These are phyloP conservation scores for Triplophysa yarkandensis DNA, from an alignment of 2,797 vertebrate genomes.

Conservation along the genomic window DNA sequence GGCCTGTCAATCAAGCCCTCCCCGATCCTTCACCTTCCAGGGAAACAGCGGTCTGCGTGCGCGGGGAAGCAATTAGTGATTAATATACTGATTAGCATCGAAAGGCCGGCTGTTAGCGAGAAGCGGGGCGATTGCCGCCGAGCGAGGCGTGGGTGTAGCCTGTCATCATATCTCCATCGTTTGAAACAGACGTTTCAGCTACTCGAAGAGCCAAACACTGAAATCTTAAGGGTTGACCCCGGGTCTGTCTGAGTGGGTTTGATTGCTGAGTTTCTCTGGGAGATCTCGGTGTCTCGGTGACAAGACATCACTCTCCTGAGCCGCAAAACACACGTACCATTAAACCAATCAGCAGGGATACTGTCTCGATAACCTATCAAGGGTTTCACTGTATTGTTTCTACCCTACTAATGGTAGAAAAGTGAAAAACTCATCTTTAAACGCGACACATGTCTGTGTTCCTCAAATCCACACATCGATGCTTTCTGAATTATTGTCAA, in stretches of 20 bases:
- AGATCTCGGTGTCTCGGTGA: constrained; percentile 4
- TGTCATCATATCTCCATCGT: constrained; percentile 55
- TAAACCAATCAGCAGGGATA: constrained; percentile 3
- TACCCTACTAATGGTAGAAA: background rate
- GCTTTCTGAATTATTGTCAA: too few species aligned
- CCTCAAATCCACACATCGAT: background rate
- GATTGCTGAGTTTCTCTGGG: constrained; percentile 45
- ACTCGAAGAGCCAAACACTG: constrained; percentile 43
- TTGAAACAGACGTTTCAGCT: constrained; percentile 56
- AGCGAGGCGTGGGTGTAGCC: constrained; percentile 53
- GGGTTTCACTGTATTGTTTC: background rate
- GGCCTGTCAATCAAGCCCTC: constrained; percentile 60
- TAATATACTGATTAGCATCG: constrained; percentile 64
- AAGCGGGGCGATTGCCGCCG: constrained; percentile 48
- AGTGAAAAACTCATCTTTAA: background rate
- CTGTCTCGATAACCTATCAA: background rate
- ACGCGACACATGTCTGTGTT: background rate
- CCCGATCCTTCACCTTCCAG: constrained; percentile 56
- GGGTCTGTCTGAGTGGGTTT: constrained; percentile 51
- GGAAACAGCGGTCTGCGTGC: constrained; percentile 49
- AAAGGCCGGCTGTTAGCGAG: constrained; percentile 59
- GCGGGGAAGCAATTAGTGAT: constrained; percentile 60
- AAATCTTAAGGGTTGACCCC: constrained; percentile 48
- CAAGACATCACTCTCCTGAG: background rate
- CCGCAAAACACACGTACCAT: background rate